Evolutionary conservation across 2,113 vertebrate species (phyloP), one percentile per base, ranked within the genome.

Genomic region (Mirounga angustirostris): DNA sequence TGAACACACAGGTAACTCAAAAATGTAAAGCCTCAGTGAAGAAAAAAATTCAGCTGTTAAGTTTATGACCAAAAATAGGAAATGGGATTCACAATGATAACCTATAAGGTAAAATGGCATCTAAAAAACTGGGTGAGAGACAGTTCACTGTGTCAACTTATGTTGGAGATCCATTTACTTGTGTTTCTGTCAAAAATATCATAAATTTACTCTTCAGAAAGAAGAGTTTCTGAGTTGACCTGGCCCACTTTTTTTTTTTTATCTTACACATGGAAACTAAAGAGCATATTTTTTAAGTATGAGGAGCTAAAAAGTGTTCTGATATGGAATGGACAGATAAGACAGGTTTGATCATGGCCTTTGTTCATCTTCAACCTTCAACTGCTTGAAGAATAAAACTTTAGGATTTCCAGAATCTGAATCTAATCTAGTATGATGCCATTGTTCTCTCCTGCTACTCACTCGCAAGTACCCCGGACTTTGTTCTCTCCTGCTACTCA

Each of bases 11-110:
- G 79, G 73, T 56, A 96, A 97, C 83, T 95, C 83, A 92, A 95
- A 97, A 95, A 96, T 97, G 93, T 97, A 97, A 97, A 65, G 40
- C 93, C 94, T 94, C 52, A 63, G 67, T 90, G 65, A 94, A 15
- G 63, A 90, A 91, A 94, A 95, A 95, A 74, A 18, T 63, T 85
- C 43, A 67, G 76, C 84, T 96, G 13, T 91, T 92, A 90, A 90
- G 63, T 81, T 95, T 93, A 96, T 96, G 86, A 91, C 67, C 52
- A 92, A 96, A 91, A 96, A 96, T 40, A 61, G 79, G 69, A 96
- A 93, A 89, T 81, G 73, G 93, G 92, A 89, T 33, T 93, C 92
- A 89, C 40, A 91, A 71, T 30, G 74, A 91, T 89, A 96, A 83
- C 65, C 80, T 63, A 18, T 43, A 83, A 89, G 52, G 74, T 71